These are phyloP conservation scores for Piaya cayana DNA, from an alignment of 2,113 vertebrate genomes.

Conservation along the genomic window DNA sequence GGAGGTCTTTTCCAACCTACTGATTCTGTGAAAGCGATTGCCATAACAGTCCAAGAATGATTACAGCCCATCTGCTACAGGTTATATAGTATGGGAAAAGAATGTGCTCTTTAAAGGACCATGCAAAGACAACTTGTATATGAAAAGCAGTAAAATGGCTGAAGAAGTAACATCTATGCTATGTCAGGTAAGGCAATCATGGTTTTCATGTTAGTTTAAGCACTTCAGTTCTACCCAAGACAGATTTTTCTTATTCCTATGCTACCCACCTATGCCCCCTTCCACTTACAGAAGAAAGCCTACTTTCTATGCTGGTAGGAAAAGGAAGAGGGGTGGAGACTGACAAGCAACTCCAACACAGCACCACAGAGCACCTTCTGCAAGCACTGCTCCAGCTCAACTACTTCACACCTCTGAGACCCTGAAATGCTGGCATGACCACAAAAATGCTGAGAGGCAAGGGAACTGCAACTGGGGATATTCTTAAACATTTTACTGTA, in stretches of 20 bases:
- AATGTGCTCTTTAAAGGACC: not conserved
- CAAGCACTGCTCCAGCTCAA: not conserved
- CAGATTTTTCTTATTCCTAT: not conserved
- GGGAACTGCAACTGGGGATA: not conserved
- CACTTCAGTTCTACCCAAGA: not conserved
- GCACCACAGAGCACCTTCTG: fast-evolving
- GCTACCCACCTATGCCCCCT: not conserved
- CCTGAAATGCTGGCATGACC: not conserved
- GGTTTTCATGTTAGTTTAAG: not conserved
- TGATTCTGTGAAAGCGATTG: not conserved
- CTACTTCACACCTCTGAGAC: not conserved
- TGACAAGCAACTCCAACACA: not conserved
- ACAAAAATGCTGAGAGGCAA: not conserved
- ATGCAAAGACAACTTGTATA: not conserved
- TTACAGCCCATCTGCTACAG: not conserved
- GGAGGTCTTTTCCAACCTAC: too few relatives aligned
- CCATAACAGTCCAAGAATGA: fast-evolving
- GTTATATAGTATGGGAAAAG: not conserved
- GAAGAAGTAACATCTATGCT: not conserved
- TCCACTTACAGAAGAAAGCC: not conserved
- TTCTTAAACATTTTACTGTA: not conserved
- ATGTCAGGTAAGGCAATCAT: fast-evolving
- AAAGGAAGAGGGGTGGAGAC: not conserved
- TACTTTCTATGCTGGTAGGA: not conserved
- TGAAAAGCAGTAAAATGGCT: not conserved